These are phyloP conservation scores for Coelopa pilipes DNA, from an alignment of 2,888 invertebrate species.

Conservation along the genomic window DNA sequence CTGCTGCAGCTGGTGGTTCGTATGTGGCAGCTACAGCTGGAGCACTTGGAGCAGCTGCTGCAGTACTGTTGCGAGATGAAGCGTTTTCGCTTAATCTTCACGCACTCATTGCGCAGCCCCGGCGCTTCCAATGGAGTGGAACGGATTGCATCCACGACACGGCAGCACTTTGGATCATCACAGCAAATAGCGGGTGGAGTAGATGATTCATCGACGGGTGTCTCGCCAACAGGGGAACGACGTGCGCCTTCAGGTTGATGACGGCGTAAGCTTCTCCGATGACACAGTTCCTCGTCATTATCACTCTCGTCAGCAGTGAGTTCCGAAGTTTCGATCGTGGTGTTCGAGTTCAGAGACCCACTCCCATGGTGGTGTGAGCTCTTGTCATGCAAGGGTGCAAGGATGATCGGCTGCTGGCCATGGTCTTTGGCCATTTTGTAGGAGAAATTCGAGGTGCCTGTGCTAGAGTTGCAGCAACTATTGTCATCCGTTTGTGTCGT, in stretches of 20 bases:
- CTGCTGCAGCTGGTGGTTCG: constrained; percentile 60
- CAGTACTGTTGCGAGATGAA: constrained; percentile 52
- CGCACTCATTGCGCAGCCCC: constrained; percentile 54
- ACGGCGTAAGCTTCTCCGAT: not conserved
- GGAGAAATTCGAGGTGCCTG: constrained; percentile 60
- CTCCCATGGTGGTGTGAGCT: constrained; percentile 33
- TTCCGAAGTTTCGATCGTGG: constrained; percentile 42
- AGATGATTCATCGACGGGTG: constrained; percentile 16
- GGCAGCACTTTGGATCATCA: constrained; percentile 35
- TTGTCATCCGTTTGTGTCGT: constrained; percentile 58
- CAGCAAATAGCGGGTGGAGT: constrained; percentile 34
- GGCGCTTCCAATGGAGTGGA: too few relatives aligned
- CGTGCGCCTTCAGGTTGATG: constrained; percentile 2
- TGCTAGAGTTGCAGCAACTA: constrained; percentile 48
- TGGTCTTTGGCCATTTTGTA: constrained; percentile 56
- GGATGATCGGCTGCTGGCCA: constrained; percentile 46
- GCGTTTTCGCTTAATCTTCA: constrained; percentile 60
- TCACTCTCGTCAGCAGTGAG: constrained; percentile 52
- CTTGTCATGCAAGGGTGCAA: constrained; percentile 53
- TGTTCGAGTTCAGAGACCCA: constrained; percentile 56
- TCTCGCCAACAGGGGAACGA: constrained; percentile 15
- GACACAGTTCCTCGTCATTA: constrained; percentile 38
- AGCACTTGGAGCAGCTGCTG: constrained; percentile 61
- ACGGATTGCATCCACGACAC: constrained; percentile 5
- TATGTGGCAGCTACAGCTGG: constrained; percentile 58